These are phyloP conservation scores for Acanthornis magna DNA, from an alignment of 2,797 vertebrate species.

Conservation along the genomic window DNA sequence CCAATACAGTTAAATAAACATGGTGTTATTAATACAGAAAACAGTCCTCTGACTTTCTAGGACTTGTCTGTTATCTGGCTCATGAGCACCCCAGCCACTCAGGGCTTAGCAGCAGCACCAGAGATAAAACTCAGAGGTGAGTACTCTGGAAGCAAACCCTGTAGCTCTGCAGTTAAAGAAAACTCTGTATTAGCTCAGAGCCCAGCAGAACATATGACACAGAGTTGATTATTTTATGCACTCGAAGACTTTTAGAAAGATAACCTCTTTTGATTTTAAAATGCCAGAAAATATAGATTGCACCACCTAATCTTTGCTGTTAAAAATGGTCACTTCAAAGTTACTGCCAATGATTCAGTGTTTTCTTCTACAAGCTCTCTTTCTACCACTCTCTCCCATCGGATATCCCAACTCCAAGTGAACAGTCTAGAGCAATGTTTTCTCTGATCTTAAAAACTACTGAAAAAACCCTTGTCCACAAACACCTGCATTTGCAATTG, in stretches of 20 bases:
- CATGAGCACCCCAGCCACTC: neutral
- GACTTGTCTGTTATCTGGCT: neutral
- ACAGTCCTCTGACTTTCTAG: neutral
- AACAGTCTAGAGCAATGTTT: neutral
- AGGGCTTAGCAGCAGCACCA: neutral
- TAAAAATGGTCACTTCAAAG: neutral
- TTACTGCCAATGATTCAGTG: neutral
- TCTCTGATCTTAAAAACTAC: neutral
- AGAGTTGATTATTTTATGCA: neutral
- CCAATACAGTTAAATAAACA: neutral
- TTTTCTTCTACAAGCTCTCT: neutral
- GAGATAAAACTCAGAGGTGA: neutral
- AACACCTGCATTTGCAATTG: neutral
- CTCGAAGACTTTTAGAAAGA: neutral
- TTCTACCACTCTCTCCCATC: neutral
- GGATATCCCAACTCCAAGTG: neutral
- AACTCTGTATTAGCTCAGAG: neutral
- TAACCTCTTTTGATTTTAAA: neutral
- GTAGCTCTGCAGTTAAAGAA: neutral
- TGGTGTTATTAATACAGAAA: neutral
- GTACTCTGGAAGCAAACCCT: neutral
- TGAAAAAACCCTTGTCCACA: neutral
- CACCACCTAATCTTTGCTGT: neutral
- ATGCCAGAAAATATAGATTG: neutral
- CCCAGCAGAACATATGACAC: neutral